Evolutionary conservation across 2,888 invertebrate genomes (phyloP), one percentile per base, ranked within the genome.

Genomic region (Glyphotaelius pellucidus): DNA sequence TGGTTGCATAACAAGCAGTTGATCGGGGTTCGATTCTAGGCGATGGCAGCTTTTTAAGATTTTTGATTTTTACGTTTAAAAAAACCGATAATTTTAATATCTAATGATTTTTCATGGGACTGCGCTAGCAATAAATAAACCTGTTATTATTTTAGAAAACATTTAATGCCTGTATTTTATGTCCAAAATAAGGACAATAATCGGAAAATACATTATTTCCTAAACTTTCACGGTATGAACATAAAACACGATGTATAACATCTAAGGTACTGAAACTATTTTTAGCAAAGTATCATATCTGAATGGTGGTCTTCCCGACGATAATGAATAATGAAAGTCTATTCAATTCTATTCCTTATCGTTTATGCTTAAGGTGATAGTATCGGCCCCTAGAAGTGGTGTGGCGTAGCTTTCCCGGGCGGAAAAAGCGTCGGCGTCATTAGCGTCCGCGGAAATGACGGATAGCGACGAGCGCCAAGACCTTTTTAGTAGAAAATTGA

Each of bases 371-470:
- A 67, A 25, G 25, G 25, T 67, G 67, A 67, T 67, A 67, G 67
- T 67, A 52, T 52, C 80, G 7, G 30, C 31, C 12, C 31, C 31
- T 52, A 11, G 5, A 67, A n/a, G 67, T 67, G 25, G 9, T n/a
- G n/a, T 19, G 67, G 67, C 87, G 32, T 30, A 52, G 87, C 31
- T 87, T 84, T 87, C 67, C 47, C 30, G 67, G 87, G 7, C 31
- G 52, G 87, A 87, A 88, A 88, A 88, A 35, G 88, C 88, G 88
- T 88, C 88, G 88, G 47, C 67, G 67, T 67, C 67, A 9, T 88
- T 52, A 30, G 88, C 88, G 67, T 52, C 35, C 67, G 67, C 52
- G 88, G 88, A 88, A 88, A 88, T 88, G 67, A 88, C 88, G 67
- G 25, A 31, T 67, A 32, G 52, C 67, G 35, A 88, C 67, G 32